Conservation (phyloP, 2,113 vertebrate genomes). For the Axis porcinus region DNA sequence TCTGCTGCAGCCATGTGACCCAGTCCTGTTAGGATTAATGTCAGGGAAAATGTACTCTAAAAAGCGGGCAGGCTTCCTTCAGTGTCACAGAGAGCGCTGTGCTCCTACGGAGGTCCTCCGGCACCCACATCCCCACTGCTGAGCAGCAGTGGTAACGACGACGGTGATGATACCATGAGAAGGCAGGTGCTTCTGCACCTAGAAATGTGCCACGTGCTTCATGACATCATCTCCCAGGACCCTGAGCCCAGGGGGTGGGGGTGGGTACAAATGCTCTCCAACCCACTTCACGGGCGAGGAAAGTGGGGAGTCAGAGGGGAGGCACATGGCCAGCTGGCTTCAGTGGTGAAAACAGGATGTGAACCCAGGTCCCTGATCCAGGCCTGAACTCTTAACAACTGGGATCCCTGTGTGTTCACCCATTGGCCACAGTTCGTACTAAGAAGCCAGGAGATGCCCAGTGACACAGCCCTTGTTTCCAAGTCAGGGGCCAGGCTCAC, state of each 20-base stretch:
- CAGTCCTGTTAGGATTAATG: accelerated
- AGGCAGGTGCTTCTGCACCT: accelerated
- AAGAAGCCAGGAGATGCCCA: not conserved
- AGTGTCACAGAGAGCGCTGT: accelerated
- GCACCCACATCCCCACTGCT: accelerated
- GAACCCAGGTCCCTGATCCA: not conserved
- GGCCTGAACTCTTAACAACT: accelerated
- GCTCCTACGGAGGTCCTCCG: accelerated
- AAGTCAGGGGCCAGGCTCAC: accelerated
- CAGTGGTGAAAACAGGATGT: accelerated
- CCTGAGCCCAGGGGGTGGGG: accelerated
- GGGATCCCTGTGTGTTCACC: accelerated
- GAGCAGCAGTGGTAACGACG: accelerated
- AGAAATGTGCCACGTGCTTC: accelerated
- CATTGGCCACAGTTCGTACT: not conserved
- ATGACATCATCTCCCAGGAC: accelerated
- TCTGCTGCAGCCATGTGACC: accelerated
- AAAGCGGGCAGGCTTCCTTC: too few relatives aligned
- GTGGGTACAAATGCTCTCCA: accelerated
- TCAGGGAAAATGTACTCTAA: not conserved
- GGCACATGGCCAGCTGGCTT: not conserved
- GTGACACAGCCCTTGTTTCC: accelerated
- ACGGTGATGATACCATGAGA: accelerated
- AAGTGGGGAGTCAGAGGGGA: not conserved
- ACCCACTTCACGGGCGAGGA: accelerated